Conservation (phyloP, 2,888 invertebrate species). For the Drosophila meridionalis region DNA sequence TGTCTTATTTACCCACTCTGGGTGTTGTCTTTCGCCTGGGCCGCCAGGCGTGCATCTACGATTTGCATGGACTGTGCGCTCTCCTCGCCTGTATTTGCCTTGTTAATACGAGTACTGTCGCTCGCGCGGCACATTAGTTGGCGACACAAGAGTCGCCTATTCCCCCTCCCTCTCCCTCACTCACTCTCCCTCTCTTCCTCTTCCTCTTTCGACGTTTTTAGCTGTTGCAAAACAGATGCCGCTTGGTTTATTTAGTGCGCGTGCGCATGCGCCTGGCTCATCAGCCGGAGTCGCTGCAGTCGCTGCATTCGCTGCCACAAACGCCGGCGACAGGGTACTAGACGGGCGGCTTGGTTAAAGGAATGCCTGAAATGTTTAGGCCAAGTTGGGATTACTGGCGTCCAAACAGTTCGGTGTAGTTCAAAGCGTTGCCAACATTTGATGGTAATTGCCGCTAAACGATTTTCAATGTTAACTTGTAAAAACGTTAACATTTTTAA, state of each 20-base stretch:
- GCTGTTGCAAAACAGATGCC: conserved; percentile 63
- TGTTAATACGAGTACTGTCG: conserved; percentile 58
- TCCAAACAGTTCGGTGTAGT: conserved; percentile 75
- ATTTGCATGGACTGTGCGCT: conserved; percentile 70
- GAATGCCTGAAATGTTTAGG: conserved; percentile 80
- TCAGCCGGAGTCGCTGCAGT: conserved; percentile 29
- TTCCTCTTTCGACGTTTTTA: background rate
- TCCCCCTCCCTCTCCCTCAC: background rate
- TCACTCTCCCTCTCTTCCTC: background rate
- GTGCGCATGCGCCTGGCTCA: conserved; percentile 75
- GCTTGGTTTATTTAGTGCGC: conserved; percentile 78
- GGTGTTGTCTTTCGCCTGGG: conserved; percentile 41
- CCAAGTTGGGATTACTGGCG: conserved; percentile 81
- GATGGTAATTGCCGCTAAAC: conserved; percentile 83
- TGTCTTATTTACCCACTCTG: conserved; percentile 71
- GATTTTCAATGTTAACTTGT: conserved; percentile 82
- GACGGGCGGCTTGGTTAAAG: conserved; percentile 73
- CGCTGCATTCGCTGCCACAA: conserved; percentile 20
- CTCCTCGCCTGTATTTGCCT: conserved; percentile 54
- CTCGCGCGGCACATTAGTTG: conserved; percentile 57
- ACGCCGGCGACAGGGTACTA: conserved; percentile 58
- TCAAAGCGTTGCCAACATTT: conserved; percentile 82
- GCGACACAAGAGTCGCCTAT: conserved; percentile 49
- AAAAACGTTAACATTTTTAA: conserved; percentile 81
- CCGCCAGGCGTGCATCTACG: conserved; percentile 18